phyloP scores from a whole-genome alignment of 1,140 invertebrate species.

The Sesamia nonagrioides region DNA sequence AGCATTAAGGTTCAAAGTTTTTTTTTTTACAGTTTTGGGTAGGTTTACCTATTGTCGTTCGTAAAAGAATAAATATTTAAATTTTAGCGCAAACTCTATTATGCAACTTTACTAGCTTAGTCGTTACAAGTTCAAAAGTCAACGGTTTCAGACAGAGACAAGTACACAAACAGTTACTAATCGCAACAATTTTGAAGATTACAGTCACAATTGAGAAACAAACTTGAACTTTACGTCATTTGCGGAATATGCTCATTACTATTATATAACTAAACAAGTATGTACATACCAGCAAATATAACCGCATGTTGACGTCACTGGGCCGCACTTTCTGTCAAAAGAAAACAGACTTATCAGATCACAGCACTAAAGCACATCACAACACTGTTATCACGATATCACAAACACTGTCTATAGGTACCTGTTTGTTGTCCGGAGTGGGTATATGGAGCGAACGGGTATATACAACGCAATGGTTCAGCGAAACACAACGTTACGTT shows the following conservation, averaged over 20 bases:
- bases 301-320: slow-evolving; percentile 71
- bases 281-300: slow-evolving; percentile 72
- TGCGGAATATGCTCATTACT: slow-evolving; percentile 17
- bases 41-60: too few species aligned
- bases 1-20: too few species aligned
- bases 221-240: slow-evolving; percentile 40
- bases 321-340: slow-evolving; percentile 78
- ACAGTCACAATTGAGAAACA: slow-evolving; percentile 34
- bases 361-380: slow-evolving; percentile 69
- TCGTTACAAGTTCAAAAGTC: slow-evolving; percentile 23
- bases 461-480: slow-evolving; percentile 79
- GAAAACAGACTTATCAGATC: slow-evolving; percentile 67
- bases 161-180: not conserved
- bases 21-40: too few species aligned
- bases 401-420: slow-evolving; percentile 53
- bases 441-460: slow-evolving; percentile 61
- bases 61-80: not conserved
- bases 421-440: slow-evolving; percentile 64
- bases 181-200: slow-evolving; percentile 2
- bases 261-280: slow-evolving; percentile 43
- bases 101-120: not conserved
- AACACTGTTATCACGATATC: slow-evolving; percentile 57
- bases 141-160: not conserved
- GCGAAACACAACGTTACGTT: slow-evolving; percentile 75
- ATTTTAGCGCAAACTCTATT: not conserved